Conservation (phyloP, 1,140 invertebrate genomes). For the Anastrepha ludens region DNA sequence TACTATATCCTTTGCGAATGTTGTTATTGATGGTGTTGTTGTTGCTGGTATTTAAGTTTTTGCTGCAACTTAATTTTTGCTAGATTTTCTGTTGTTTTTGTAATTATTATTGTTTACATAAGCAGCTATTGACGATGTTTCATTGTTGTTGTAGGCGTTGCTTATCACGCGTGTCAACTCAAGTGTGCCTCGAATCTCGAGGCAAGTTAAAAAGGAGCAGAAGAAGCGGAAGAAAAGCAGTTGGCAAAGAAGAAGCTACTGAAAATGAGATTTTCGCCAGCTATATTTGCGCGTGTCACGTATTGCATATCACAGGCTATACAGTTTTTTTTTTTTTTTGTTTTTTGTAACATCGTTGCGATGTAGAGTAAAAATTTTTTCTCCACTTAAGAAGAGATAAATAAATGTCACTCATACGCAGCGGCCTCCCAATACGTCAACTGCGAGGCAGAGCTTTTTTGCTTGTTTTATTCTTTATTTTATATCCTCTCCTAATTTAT, state of each 20-base stretch:
- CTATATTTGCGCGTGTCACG: not conserved
- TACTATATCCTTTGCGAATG: not conserved
- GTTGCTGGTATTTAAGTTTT: not conserved
- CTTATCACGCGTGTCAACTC: not conserved
- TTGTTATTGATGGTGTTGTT: not conserved
- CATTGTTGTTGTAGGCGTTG: not conserved
- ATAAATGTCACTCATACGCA: conserved; percentile 40
- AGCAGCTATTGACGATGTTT: not conserved
- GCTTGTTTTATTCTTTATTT: too few relatives aligned
- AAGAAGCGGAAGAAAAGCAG: not conserved
- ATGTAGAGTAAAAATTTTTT: not conserved
- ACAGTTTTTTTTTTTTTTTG: not conserved
- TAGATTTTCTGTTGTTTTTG: not conserved
- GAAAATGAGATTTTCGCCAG: not conserved
- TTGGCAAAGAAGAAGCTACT: not conserved
- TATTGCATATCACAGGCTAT: not conserved
- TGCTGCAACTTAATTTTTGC: not conserved
- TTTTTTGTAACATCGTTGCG: not conserved
- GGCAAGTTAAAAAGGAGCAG: not conserved
- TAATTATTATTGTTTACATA: conserved; percentile 37
- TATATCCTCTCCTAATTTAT: too few relatives aligned
- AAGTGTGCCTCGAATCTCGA: not conserved
- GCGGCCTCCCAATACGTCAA: not conserved
- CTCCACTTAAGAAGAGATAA: not conserved
- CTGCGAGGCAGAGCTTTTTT: too few relatives aligned